These are phyloP conservation scores for Hippopotamus amphibius DNA, from an alignment of 2,113 vertebrate species.

Conservation along the genomic window DNA sequence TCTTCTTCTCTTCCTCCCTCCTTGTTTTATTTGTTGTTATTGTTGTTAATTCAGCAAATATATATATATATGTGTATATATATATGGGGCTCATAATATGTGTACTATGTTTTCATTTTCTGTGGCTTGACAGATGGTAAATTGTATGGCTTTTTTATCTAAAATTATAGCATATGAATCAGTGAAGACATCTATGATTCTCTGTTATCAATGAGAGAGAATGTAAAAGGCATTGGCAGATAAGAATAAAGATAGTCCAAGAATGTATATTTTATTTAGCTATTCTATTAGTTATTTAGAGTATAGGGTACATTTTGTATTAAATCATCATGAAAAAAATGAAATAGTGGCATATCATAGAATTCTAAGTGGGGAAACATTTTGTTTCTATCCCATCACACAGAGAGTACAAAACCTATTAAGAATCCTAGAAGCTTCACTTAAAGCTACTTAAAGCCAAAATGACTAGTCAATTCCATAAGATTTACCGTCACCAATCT, in stretches of 20 bases:
- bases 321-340: conserved; percentile 27
- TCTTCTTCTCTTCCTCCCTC: not conserved
- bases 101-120: conserved; percentile 20
- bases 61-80: not conserved
- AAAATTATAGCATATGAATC: conserved; percentile 32
- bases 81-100: not conserved
- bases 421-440: not conserved
- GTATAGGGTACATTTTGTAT: not conserved
- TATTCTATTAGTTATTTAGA: not conserved
- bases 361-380: not conserved
- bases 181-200: not conserved
- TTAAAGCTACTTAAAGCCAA: not conserved
- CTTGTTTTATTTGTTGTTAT: not conserved
- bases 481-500: not conserved
- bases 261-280: not conserved
- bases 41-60: conserved; percentile 29
- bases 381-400: not conserved
- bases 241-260: not conserved
- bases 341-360: not conserved
- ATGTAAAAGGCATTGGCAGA: conserved; percentile 7
- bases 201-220: conserved; percentile 18
- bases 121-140: conserved; percentile 3
- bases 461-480: not conserved
- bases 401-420: not conserved
- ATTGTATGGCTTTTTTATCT: not conserved